Conservation (phyloP, 2,113 vertebrate species). For the Lepisosteus osseus region DNA sequence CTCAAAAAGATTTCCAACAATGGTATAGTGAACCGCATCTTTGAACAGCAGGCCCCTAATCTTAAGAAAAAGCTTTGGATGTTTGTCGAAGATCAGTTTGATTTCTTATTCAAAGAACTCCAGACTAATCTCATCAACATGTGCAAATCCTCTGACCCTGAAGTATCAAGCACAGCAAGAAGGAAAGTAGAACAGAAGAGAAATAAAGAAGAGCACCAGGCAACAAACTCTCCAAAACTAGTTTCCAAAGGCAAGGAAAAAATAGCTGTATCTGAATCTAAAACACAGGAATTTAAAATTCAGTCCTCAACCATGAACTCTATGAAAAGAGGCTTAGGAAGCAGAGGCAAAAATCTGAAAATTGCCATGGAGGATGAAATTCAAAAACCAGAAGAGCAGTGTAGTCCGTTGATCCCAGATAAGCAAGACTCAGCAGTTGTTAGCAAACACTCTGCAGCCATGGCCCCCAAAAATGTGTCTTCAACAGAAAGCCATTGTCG, state of each 20-base stretch:
- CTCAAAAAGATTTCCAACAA: slow-evolving; percentile 83
- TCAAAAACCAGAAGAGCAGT: not conserved
- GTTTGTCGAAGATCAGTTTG: slow-evolving; percentile 87
- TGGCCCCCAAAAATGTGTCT: slow-evolving; percentile 21
- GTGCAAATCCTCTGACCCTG: slow-evolving; percentile 44
- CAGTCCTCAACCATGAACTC: slow-evolving; percentile 16
- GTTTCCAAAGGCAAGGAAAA: not conserved
- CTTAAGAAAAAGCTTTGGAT: slow-evolving; percentile 92
- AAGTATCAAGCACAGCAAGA: slow-evolving; percentile 8
- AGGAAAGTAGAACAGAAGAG: slow-evolving; percentile 27
- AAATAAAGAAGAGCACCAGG: slow-evolving; percentile 40
- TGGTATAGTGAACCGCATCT: slow-evolving; percentile 85
- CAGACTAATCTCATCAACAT: slow-evolving; percentile 61
- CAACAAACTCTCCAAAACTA: slow-evolving; percentile 24
- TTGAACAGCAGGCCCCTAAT: slow-evolving; percentile 83
- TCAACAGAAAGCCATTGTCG: slow-evolving; percentile 38
- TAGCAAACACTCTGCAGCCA: slow-evolving; percentile 10
- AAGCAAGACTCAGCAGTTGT: not conserved
- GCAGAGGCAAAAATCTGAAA: slow-evolving; percentile 67
- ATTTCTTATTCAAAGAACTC: slow-evolving; percentile 84
- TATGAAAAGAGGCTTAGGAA: slow-evolving; percentile 59
- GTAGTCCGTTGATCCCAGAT: not conserved
- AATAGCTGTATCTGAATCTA: not conserved
- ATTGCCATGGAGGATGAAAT: slow-evolving; percentile 42
- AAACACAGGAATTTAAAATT: slow-evolving; percentile 1